Evolutionary conservation across 2,797 vertebrate genomes (phyloP).

Genomic region (Lutjanus campechanus): DNA sequence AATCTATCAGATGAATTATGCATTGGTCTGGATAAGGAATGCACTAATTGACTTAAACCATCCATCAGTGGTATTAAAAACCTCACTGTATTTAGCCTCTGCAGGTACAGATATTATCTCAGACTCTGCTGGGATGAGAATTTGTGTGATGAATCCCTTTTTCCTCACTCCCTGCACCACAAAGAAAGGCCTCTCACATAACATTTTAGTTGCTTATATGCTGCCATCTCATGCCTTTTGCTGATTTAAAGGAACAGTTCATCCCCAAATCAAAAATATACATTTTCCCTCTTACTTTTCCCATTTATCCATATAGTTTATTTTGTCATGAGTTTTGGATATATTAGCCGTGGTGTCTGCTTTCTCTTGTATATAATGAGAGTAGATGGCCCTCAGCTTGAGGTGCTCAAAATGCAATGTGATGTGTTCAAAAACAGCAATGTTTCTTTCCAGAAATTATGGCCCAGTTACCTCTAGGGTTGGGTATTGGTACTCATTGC

Average conservation of each 20-base stretch:
- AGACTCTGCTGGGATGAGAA: conserved; percentile 13
- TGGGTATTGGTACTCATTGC: too few relatives aligned
- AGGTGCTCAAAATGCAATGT: too few relatives aligned
- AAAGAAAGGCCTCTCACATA: conserved; percentile 9
- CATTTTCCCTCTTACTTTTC: too few relatives aligned
- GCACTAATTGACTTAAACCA: conserved; percentile 77
- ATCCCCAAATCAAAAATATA: too few relatives aligned
- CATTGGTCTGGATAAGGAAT: conserved; percentile 82
- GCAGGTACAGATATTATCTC: conserved; percentile 61
- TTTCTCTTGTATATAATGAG: too few relatives aligned
- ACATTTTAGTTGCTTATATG: background rate
- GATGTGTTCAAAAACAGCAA: too few relatives aligned
- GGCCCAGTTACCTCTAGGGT: too few relatives aligned
- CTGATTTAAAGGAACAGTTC: background rate
- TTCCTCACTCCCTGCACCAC: background rate
- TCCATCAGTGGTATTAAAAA: conserved; percentile 79
- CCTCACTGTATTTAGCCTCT: conserved; percentile 65
- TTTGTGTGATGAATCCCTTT: conserved; percentile 1
- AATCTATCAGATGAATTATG: conserved; percentile 86
- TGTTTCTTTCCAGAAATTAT: too few relatives aligned
- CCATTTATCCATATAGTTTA: too few relatives aligned
- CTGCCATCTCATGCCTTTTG: background rate
- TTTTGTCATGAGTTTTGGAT: too few relatives aligned
- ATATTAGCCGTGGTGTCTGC: too few relatives aligned
- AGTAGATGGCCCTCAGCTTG: too few relatives aligned